A percentile compares a stretch with the other conserved stretches of the same genome.
These are phyloP conservation scores for Myopa testacea DNA, from an alignment of 2,888 invertebrate genomes.

Conservation along the genomic window DNA sequence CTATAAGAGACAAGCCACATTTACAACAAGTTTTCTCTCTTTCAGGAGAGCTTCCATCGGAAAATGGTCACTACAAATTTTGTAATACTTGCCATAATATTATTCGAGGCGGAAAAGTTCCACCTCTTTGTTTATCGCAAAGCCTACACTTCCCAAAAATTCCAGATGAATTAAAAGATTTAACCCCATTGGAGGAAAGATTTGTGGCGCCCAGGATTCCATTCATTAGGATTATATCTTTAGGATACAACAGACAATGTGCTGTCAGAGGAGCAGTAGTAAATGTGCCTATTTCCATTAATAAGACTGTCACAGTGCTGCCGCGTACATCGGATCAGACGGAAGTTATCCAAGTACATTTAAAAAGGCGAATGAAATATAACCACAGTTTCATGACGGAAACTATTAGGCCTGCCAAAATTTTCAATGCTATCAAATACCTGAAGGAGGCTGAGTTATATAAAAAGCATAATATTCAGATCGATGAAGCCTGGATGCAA, in stretches of 20 bases:
- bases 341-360: slow-evolving; percentile 39
- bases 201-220: slow-evolving; percentile 35
- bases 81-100: slow-evolving; percentile 13
- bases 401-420: slow-evolving; percentile 30
- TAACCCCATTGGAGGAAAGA: slow-evolving; percentile 30
- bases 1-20: background rate
- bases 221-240: slow-evolving; percentile 21
- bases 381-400: slow-evolving; percentile 40
- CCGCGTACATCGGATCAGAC: slow-evolving; percentile 38
- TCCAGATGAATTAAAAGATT: slow-evolving; percentile 25
- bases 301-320: slow-evolving; percentile 33
- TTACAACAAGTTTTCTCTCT: slow-evolving; percentile 7
- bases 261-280: slow-evolving; percentile 29
- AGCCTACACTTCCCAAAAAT: slow-evolving; percentile 33
- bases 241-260: slow-evolving; percentile 28
- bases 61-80: background rate
- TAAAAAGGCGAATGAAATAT: slow-evolving; percentile 38
- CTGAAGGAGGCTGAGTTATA: no score
- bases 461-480: no score
- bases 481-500: background rate
- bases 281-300: slow-evolving; percentile 18
- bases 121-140: slow-evolving; percentile 6
- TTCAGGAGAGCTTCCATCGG: slow-evolving; percentile 5
- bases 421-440: no score
- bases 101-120: background rate